Evolutionary conservation across 2,888 invertebrate species (phyloP), one percentile per base, ranked within the genome.

Genomic region (Melieria picta): DNA sequence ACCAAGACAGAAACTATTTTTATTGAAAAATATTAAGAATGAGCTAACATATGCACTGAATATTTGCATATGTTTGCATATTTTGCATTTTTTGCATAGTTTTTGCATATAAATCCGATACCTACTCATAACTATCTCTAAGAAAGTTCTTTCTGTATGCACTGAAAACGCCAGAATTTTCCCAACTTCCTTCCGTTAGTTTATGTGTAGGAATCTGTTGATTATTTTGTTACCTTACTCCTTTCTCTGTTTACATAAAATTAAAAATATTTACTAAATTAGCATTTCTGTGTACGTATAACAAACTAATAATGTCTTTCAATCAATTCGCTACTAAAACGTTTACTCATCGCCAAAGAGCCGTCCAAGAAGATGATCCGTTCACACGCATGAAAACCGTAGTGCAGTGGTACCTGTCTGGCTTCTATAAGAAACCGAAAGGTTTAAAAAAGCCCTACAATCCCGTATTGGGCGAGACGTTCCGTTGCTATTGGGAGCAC

Each of bases 381-480:
- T 96, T 94, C 85, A 92, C 91, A 43, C 90, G 98, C 74, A 97
- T 98, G 93, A 95, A 95, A 83, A 89, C 90, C 42, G 93, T 98
- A 1, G 93, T 95, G 0, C 91, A 93, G 79, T 97, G 96, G 96
- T 98, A 97, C 87, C 89, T 97, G 46, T 96, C 96, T 0, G 97
- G 97, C 2, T 91, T 97, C 83, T 95, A 97, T 87, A 93, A 96
- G 79, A 97, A 98, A 85, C 97, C 97, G 0, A 95, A 95, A 86
- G 97, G 97, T 4, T 89, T 97, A 62, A 98, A 97, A 87, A 98
- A 98, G 85, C 97, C 97, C 0, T 98, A 97, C 85, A 98, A 98
- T 89, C 97, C 97, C 0, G 94, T 97, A 67, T 89, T 98, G 63
- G 97, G 97, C 0, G 97, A 97, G 88, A 93, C 92, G 1, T 97